Percentiles rank a stretch among this genome's conserved stretches.
phyloP scores from a whole-genome alignment of 2,113 vertebrate species.

The Eublepharis macularius region DNA sequence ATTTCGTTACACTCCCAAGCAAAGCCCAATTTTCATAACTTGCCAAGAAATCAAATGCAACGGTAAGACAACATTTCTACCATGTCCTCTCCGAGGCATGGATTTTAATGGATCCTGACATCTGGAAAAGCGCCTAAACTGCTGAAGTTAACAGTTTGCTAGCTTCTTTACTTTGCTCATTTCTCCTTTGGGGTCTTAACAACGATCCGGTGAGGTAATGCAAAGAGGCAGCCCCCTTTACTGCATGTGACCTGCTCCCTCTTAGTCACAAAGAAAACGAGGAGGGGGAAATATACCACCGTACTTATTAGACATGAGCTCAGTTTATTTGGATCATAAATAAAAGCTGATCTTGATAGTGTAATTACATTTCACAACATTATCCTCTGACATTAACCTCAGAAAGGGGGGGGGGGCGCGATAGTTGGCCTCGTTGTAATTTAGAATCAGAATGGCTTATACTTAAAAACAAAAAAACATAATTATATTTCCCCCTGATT shows the following conservation, averaged over 20 bases:
- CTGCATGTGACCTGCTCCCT: not conserved
- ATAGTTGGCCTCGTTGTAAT: slow-evolving; percentile 52
- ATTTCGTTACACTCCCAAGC: slow-evolving; percentile 1
- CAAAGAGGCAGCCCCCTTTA: slow-evolving; percentile 36
- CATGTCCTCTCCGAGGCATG: not conserved
- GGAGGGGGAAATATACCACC: not conserved
- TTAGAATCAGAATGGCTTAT: slow-evolving; percentile 66
- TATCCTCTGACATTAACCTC: slow-evolving; percentile 64
- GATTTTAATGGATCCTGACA: slow-evolving; percentile 62
- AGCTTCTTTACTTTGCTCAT: slow-evolving; percentile 51
- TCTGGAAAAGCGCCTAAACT: slow-evolving; percentile 58
- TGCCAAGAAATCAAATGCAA: slow-evolving; percentile 46
- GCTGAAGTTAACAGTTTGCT: slow-evolving; percentile 68
- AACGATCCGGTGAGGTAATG: slow-evolving; percentile 36
- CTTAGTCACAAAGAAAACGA: slow-evolving; percentile 32
- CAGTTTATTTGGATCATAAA: slow-evolving; percentile 67
- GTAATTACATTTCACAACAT: slow-evolving; percentile 67
- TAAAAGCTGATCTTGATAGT: slow-evolving; percentile 67
- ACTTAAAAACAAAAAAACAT: slow-evolving; percentile 52
- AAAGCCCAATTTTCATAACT: slow-evolving; percentile 31
- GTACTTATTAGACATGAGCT: slow-evolving; percentile 51
- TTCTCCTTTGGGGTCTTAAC: slow-evolving; percentile 56
- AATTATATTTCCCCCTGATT: slow-evolving; percentile 62
- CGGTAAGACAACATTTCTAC: not conserved
- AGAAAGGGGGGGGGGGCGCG: slow-evolving; percentile 45